phyloP scores from a whole-genome alignment of 2,113 vertebrate genomes.

The Megaptera novaeangliae region DNA sequence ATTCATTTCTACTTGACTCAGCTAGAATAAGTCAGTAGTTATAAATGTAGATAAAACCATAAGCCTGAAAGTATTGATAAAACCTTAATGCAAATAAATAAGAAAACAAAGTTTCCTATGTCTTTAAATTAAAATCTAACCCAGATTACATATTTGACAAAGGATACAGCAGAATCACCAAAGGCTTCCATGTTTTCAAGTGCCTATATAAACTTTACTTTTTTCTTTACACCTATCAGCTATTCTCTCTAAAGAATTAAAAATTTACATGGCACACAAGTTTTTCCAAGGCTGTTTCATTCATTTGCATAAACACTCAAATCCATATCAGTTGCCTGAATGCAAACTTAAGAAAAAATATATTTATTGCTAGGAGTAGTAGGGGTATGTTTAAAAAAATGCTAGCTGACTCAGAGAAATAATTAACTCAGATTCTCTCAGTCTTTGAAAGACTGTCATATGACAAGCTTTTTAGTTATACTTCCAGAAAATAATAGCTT shows the following conservation, averaged over 20 bases:
- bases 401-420: slow-evolving; percentile 46
- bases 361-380: background rate
- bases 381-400: slow-evolving; percentile 24
- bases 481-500: slow-evolving; percentile 30
- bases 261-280: background rate
- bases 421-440: slow-evolving; percentile 34
- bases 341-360: slow-evolving; percentile 19
- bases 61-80: background rate
- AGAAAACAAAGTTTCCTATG: background rate
- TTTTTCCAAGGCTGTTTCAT: slow-evolving; percentile 9
- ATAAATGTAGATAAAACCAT: slow-evolving; percentile 26
- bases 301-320: slow-evolving; percentile 28
- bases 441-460: slow-evolving; percentile 34
- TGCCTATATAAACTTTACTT: background rate
- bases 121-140: slow-evolving; percentile 24
- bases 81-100: background rate
- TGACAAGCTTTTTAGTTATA: slow-evolving; percentile 14
- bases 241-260: background rate
- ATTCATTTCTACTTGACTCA: slow-evolving; percentile 1
- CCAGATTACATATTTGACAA: slow-evolving; percentile 12
- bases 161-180: background rate
- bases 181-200: background rate
- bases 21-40: background rate
- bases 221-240: background rate
- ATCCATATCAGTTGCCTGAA: slow-evolving; percentile 4